Base-by-base conservation (phyloP, 2,113 vertebrate genomes). In the Toxotes jaculatrix region DNA sequence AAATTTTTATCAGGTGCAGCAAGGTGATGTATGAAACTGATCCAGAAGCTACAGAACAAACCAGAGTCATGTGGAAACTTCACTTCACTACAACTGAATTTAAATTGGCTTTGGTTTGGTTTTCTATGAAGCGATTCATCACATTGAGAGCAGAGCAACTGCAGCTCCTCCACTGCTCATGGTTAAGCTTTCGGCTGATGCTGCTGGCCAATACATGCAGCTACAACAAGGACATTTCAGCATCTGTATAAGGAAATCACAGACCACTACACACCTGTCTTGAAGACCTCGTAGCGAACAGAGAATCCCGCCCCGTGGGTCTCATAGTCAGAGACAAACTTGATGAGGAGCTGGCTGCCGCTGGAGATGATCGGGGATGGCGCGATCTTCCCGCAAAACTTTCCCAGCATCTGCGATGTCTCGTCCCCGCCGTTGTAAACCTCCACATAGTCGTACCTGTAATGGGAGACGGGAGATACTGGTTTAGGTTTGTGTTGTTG, bases 251-350 rank as follows among this genome's bases (percentile, higher is more conserved):
- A 16, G 17, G 55, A 62, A 32, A 64, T 23, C 49, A 23, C 49
- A 12, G 13, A 9, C 13, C 7, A 3, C 1, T 3, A 31, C 88
- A 0, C 62, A 98, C 98, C 98, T 94, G 96, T 96, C 94, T 98
- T 99, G 94, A 98, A 98, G 94, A 99, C 95, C 95, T 99, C 98
- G 1, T 99, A 99, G 79, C 98, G 98, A 67, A 99, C 97, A 36
- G 98, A 99, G 95, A 99, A 99, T 66, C 98, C 98, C 19, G 98
- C 98, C 31, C 98, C 98, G 0, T 99, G 98, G 0, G 98, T 99
- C 94, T 99, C 98, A 23, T 99, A 99, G 95, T 99, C 98, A 0
- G 98, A 99, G 85, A 99, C 97, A 87, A 99, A 99, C 93, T 97
- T 98, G 93, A 99, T 98, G 90, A 97, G 97, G 72, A 99, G 96